Percentiles rank a stretch among this genome's conserved stretches.
Evolutionary conservation across 2,888 invertebrate species (phyloP).

Genomic region (Amiota mariae): DNA sequence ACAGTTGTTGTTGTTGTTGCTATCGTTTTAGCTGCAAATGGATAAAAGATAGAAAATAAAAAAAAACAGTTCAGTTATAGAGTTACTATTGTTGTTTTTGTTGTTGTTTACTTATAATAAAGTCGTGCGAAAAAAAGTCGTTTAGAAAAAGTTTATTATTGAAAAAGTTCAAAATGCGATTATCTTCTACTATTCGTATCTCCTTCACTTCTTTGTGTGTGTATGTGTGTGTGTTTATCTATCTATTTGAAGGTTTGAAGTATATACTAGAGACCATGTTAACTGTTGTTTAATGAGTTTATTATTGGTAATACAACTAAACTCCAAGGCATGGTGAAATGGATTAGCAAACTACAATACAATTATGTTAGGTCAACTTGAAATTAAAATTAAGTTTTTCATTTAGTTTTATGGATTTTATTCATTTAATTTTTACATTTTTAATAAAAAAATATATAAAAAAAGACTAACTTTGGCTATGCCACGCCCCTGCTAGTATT

Average conservation of each 20-base stretch:
- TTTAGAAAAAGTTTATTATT: slow-evolving; percentile 57
- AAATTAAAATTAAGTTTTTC: too few species aligned
- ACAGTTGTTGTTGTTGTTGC: slow-evolving; percentile 40
- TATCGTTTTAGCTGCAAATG: slow-evolving; percentile 36
- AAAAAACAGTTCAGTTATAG: slow-evolving; percentile 23
- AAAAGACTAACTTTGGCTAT: too few species aligned
- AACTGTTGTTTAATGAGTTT: slow-evolving; percentile 21
- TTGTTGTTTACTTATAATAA: slow-evolving; percentile 3
- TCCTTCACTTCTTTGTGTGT: not conserved
- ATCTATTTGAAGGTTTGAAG: too few species aligned
- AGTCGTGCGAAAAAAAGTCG: not conserved
- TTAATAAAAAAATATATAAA: too few species aligned
- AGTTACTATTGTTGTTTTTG: not conserved
- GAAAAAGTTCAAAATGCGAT: slow-evolving; percentile 66
- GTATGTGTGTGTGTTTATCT: too few species aligned
- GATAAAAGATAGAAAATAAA: slow-evolving; percentile 39
- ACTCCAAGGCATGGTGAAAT: not conserved
- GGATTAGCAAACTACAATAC: too few species aligned
- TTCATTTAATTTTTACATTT: too few species aligned
- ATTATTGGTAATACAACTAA: not conserved
- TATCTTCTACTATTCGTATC: slow-evolving; percentile 41
- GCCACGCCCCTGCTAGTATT: too few species aligned
- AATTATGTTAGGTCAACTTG: too few species aligned
- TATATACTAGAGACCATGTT: not conserved
- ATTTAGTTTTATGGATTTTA: too few species aligned